Conservation (phyloP, 2,797 vertebrate genomes). For the Chelidonichthys spinosus region DNA sequence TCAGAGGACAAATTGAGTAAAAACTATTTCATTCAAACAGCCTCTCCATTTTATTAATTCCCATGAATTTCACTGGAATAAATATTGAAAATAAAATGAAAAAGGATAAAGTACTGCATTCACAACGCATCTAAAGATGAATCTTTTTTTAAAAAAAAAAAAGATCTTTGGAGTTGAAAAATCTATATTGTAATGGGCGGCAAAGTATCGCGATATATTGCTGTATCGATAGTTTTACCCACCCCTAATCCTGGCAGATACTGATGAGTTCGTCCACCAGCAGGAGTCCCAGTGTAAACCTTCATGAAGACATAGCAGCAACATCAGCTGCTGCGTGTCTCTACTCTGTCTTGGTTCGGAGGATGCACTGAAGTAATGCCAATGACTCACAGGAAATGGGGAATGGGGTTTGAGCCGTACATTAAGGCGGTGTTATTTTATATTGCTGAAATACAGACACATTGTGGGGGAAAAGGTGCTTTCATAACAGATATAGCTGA, state of each 20-base stretch:
- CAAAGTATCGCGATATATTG: too few species aligned
- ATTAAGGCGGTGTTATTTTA: slow-evolving; percentile 39
- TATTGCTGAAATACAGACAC: slow-evolving; percentile 48
- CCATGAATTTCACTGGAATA: too few species aligned
- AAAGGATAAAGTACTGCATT: too few species aligned
- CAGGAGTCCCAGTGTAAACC: slow-evolving; percentile 66
- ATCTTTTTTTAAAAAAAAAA: too few species aligned
- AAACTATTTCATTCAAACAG: too few species aligned
- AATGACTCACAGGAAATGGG: not conserved
- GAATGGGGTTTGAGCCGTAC: slow-evolving; percentile 12
- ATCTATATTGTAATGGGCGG: too few species aligned
- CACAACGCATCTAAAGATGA: too few species aligned
- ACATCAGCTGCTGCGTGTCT: slow-evolving; percentile 51
- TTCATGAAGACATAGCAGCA: slow-evolving; percentile 66
- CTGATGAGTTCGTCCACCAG: slow-evolving; percentile 83
- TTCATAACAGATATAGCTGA: slow-evolving; percentile 49
- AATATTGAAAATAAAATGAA: too few species aligned
- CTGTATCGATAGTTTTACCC: too few species aligned
- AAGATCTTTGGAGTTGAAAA: too few species aligned
- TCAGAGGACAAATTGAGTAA: too few species aligned
- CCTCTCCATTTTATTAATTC: too few species aligned
- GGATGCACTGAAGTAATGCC: slow-evolving; percentile 24
- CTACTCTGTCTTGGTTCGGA: slow-evolving; percentile 31
- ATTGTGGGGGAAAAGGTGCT: slow-evolving; percentile 37
- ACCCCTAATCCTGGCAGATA: slow-evolving; percentile 57